A percentile compares a stretch with the other conserved stretches of the same genome.
Evolutionary conservation across 2,113 vertebrate genomes (phyloP).

Genomic region (Cervus canadensis): DNA sequence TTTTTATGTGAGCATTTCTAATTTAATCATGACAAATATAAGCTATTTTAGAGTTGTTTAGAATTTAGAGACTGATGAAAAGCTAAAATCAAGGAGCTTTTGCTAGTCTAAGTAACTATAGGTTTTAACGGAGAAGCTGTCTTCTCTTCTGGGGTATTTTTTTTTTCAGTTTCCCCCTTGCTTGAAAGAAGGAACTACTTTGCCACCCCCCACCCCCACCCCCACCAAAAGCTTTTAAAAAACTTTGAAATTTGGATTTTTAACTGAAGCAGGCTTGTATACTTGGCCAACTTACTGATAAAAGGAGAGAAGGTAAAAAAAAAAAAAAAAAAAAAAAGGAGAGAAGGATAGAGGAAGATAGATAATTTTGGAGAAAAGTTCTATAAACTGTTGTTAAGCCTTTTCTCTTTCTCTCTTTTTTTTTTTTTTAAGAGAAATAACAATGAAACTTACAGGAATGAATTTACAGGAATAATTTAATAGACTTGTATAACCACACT

Average conservation of each 20-base stretch:
- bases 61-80: neutral
- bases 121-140: neutral
- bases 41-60: neutral
- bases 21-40: neutral
- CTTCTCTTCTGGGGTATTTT: neutral
- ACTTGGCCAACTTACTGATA: neutral
- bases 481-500: neutral
- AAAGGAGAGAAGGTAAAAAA: neutral
- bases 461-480: neutral
- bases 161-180: neutral
- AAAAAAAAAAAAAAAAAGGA: neutral
- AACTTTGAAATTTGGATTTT: constrained; percentile 27
- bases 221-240: neutral
- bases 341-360: neutral
- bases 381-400: neutral
- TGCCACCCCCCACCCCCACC: accelerated
- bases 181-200: constrained; percentile 3
- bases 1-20: neutral
- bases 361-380: neutral
- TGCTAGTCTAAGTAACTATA: neutral
- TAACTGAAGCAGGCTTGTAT: neutral
- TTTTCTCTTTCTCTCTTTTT: neutral
- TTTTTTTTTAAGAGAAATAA: neutral
- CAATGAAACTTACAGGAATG: neutral
- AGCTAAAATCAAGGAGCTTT: neutral